phyloP scores from a whole-genome alignment of 1,140 invertebrate genomes.

The Maniola jurtina region DNA sequence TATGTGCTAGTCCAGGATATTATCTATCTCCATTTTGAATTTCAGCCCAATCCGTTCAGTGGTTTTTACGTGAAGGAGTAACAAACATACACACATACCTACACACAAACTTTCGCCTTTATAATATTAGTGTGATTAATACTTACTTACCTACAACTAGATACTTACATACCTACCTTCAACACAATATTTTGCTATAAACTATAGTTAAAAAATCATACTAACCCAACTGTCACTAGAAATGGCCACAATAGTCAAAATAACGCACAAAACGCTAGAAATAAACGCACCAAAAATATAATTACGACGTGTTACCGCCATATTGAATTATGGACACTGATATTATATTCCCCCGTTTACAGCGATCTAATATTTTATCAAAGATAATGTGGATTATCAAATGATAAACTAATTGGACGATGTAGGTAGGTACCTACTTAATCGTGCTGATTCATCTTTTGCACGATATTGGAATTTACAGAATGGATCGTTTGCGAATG shows the following conservation, averaged over 20 bases:
- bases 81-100: no score
- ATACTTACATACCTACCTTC: no score
- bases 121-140: no score
- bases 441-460: conserved; percentile 25
- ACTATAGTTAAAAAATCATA: conserved; percentile 15
- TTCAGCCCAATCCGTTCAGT: no score
- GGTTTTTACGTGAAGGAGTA: no score
- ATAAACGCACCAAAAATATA: conserved; percentile 65
- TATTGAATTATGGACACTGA: conserved; percentile 38
- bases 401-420: conserved; percentile 30
- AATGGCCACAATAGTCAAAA: conserved; percentile 52
- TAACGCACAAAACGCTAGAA: conserved; percentile 50
- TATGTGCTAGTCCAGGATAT: no score
- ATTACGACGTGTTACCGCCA: conserved; percentile 63
- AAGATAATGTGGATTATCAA: conserved; percentile 32
- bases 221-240: conserved; percentile 68
- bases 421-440: no score
- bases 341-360: conserved; percentile 19
- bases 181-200: neutral
- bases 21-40: no score
- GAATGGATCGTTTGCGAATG: neutral
- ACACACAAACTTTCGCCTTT: no score
- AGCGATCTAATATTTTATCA: conserved; percentile 16
- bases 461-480: neutral
- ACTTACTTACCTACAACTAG: no score